Evolutionary conservation across 2,888 invertebrate genomes (phyloP), one percentile per base, ranked within the genome.

Genomic region (Synergus itoensis): DNA sequence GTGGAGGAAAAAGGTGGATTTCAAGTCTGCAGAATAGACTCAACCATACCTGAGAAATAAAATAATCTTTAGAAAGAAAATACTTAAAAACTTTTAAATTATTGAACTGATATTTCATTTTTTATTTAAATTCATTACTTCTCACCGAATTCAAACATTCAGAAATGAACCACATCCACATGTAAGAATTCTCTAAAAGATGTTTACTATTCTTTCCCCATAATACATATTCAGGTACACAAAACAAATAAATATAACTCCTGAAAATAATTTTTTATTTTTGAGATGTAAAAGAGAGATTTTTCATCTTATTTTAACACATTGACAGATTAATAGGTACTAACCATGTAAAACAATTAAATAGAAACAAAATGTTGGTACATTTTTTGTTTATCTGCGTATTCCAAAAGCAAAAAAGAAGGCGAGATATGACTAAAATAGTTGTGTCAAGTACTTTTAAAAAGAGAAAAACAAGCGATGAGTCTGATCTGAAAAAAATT

Each of bases 131-230:
- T 14, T 48, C 14, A 41, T 21, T 40, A 7, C 21, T 76, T 63
- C 84, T 86, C 84, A 90, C 90, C 76, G 89, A 88, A 83, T 88
- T 87, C 12, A 88, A 57, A 40, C 88, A 87, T 76, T 90, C 90
- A 18, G 81, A 81, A 36, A 82, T 73, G 18, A 89, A 88, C 90
- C 90, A 90, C 43, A 88, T 77, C 86, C 87, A 88, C 76, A 89
- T 80, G 43, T 84, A 88, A 28, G 86, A 63, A 21, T 87, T 83
- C 21, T 78, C 83, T 60, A 76, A 77, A 12, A 81, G 76, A 75
- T 86, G 82, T n/a, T 84, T 82, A 62, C 82, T 79, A 14, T 84
- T 84, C 45, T 85, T 83, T 28, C 81, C 79, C 78, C 85, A 86
- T 16, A 89, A 79, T 64, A 88, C 82, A 53, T 80, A 85, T 79